Percentiles rank a stretch among this genome's conserved stretches.
Evolutionary conservation across 2,113 vertebrate species (phyloP).

Genomic region (Albula glossodonta): DNA sequence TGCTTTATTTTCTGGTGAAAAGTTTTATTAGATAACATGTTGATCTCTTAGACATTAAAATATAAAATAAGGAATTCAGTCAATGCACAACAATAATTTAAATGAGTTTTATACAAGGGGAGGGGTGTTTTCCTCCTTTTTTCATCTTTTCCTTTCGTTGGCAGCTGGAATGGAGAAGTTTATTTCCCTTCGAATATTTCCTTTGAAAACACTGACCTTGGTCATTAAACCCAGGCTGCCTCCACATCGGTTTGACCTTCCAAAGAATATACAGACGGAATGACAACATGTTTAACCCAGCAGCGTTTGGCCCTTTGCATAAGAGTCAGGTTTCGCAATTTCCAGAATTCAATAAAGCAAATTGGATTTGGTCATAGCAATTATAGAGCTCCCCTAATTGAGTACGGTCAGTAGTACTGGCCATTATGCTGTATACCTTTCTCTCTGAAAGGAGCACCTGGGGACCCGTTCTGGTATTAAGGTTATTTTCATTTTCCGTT

Average conservation of each 20-base stretch:
- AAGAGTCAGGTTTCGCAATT: slow-evolving; percentile 46
- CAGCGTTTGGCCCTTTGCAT: slow-evolving; percentile 30
- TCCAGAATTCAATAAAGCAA: slow-evolving; percentile 60
- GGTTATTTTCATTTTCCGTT: neutral
- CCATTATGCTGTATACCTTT: slow-evolving; percentile 49
- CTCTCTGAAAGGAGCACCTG: slow-evolving; percentile 35
- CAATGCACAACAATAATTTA: too few species aligned
- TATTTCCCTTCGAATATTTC: slow-evolving; percentile 27
- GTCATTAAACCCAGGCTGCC: slow-evolving; percentile 23
- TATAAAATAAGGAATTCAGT: too few species aligned
- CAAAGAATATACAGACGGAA: slow-evolving; percentile 29
- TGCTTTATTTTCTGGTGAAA: too few species aligned
- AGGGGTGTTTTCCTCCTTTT: neutral
- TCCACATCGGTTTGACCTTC: slow-evolving; percentile 30
- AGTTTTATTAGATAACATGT: too few species aligned
- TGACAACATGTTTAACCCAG: neutral
- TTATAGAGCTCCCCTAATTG: neutral
- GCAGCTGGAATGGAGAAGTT: neutral
- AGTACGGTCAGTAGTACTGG: slow-evolving; percentile 54
- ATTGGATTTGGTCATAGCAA: slow-evolving; percentile 56
- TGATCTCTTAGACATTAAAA: too few species aligned
- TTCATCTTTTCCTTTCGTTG: neutral
- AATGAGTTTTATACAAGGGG: neutral
- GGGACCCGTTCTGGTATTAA: neutral
- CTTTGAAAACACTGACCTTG: slow-evolving; percentile 33